phyloP scores from a whole-genome alignment of 1,140 invertebrate species.

The Lepidurus arcticus region DNA sequence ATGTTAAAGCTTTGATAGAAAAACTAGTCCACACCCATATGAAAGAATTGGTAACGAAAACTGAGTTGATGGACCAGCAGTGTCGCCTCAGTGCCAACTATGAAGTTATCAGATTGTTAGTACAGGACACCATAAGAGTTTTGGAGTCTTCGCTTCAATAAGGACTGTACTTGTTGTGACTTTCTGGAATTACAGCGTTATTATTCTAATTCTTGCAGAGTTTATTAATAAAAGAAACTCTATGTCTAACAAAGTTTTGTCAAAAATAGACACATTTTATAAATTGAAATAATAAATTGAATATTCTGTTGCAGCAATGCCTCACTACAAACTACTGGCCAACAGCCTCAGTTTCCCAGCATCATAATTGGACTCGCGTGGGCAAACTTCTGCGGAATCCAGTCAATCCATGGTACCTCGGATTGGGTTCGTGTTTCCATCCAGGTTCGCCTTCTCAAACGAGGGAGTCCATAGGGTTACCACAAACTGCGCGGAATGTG shows the following conservation, averaged over 20 bases:
- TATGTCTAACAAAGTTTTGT: too few species aligned
- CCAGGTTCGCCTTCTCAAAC: neutral
- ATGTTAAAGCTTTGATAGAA: neutral
- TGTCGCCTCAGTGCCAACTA: neutral
- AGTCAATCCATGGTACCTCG: conserved; percentile 1
- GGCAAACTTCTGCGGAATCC: neutral
- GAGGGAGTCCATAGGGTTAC: conserved; percentile 27
- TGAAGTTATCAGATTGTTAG: neutral
- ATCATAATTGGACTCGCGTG: neutral
- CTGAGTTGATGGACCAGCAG: neutral
- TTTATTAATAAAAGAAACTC: too few species aligned
- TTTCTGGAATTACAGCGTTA: neutral
- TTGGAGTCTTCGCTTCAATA: neutral
- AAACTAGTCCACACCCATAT: neutral
- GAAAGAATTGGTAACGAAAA: neutral
- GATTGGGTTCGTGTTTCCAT: conserved; percentile 27
- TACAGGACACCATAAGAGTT: neutral
- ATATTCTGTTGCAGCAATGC: neutral
- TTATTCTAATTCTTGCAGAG: too few species aligned
- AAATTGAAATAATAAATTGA: neutral
- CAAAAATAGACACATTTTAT: too few species aligned
- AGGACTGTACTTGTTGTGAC: neutral
- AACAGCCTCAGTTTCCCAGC: neutral
- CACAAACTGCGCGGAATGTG: conserved; percentile 45
- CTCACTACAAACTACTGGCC: neutral